Evolutionary conservation across 1,140 invertebrate genomes (phyloP).

Genomic region (Geopemphigus sp.): DNA sequence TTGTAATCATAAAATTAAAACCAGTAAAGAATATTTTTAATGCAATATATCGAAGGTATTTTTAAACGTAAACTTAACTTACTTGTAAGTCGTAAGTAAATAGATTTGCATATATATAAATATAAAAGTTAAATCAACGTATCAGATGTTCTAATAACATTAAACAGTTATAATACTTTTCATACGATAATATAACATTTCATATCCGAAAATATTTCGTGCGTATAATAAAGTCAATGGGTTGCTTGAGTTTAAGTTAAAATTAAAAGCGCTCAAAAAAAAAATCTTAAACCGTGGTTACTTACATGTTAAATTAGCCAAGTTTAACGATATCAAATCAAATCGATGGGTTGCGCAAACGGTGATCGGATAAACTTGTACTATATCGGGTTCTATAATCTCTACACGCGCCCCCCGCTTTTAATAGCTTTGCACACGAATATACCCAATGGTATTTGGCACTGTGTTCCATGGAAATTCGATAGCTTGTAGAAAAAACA

Average conservation of each 20-base stretch:
- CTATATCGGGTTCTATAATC: slow-evolving; percentile 23
- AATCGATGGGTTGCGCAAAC: background rate
- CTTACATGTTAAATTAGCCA: background rate
- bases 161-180: no score
- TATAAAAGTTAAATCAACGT: no score
- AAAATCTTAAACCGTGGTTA: background rate
- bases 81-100: no score
- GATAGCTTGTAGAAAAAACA: background rate
- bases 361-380: slow-evolving; percentile 19
- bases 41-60: no score
- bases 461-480: background rate
- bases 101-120: no score
- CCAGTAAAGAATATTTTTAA: no score
- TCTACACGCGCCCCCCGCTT: slow-evolving; percentile 10
- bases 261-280: background rate
- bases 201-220: background rate
- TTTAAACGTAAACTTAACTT: no score
- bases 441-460: slow-evolving; percentile 16
- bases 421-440: slow-evolving; percentile 41
- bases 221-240: background rate
- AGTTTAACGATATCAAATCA: slow-evolving; percentile 36
- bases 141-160: no score
- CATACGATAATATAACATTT: background rate
- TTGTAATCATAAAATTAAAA: background rate
- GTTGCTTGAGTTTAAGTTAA: background rate